Evolutionary conservation across 1,140 invertebrate species (phyloP).

Genomic region (Penaeus indicus): DNA sequence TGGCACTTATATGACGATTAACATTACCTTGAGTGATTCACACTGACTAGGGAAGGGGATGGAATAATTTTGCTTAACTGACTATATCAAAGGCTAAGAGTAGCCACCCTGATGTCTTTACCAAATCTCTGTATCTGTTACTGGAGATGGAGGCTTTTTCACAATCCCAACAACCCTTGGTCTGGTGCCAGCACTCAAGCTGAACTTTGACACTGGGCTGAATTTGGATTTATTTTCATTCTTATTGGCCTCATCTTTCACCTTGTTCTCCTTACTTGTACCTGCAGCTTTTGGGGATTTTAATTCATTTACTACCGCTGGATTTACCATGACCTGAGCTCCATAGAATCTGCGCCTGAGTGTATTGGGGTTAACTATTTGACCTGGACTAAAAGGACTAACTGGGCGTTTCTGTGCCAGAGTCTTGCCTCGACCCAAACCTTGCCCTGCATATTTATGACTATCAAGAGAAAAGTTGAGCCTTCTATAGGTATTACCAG

Average conservation of each 20-base stretch:
- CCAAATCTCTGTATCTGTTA: slow-evolving; percentile 61
- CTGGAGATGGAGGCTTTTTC: slow-evolving; percentile 53
- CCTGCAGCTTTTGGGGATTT: slow-evolving; percentile 48
- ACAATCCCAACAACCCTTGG: slow-evolving; percentile 60
- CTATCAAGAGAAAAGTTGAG: neutral
- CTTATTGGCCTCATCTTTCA: slow-evolving; percentile 9
- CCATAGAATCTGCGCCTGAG: slow-evolving; percentile 58
- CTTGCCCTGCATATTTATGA: slow-evolving; percentile 25
- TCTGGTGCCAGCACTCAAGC: slow-evolving; percentile 30
- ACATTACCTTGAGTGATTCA: slow-evolving; percentile 34
- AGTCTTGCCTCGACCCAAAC: slow-evolving; percentile 53
- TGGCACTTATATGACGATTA: slow-evolving; percentile 23
- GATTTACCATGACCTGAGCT: slow-evolving; percentile 61
- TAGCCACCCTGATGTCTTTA: slow-evolving; percentile 32
- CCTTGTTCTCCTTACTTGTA: slow-evolving; percentile 54
- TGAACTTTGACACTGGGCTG: neutral
- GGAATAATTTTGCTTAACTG: neutral
- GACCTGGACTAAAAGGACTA: slow-evolving; percentile 55
- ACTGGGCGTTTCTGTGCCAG: slow-evolving; percentile 45
- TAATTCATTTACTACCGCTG: slow-evolving; percentile 50
- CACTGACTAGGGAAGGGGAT: slow-evolving; percentile 34
- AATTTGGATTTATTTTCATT: slow-evolving; percentile 10
- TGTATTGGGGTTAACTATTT: slow-evolving; percentile 51
- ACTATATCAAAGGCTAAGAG: neutral
- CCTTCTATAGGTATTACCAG: neutral